These are phyloP conservation scores for Pagrus major DNA, from an alignment of 2,113 vertebrate species.

Conservation along the genomic window DNA sequence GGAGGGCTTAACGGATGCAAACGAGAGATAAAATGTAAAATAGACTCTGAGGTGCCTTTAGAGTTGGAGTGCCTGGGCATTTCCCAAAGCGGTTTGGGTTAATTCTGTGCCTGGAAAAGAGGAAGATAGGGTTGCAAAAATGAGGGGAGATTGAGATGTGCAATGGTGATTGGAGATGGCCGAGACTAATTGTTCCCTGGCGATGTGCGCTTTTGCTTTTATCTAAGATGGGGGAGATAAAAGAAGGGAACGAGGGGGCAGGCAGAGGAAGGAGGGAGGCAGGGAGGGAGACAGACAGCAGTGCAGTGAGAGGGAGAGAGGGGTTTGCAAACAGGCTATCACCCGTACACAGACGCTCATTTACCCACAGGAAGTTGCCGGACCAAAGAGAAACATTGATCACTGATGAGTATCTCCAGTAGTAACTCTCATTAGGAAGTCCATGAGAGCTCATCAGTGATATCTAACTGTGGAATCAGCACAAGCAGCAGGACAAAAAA, in stretches of 20 bases:
- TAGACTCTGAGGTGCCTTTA: constrained; percentile 42
- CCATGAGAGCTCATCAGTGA: constrained; percentile 54
- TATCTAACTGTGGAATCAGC: constrained; percentile 59
- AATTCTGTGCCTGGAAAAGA: constrained; percentile 50
- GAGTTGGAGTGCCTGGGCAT: constrained; percentile 30
- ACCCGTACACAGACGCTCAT: neutral
- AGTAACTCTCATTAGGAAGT: constrained; percentile 60
- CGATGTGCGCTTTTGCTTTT: constrained; percentile 86
- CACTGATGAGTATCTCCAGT: constrained; percentile 66
- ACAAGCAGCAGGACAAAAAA: constrained; percentile 8
- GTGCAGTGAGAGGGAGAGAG: neutral
- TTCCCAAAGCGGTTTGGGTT: constrained; percentile 54
- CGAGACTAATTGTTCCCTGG: constrained; percentile 87
- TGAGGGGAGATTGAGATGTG: constrained; percentile 59
- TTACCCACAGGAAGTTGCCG: constrained; percentile 40
- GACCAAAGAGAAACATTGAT: constrained; percentile 65
- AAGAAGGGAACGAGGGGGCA: constrained; percentile 25
- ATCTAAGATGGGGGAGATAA: constrained; percentile 79
- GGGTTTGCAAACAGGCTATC: constrained; percentile 31
- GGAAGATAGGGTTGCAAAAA: constrained; percentile 61
- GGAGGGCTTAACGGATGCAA: constrained; percentile 47
- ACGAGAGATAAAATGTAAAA: constrained; percentile 56
- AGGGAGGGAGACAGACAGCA: neutral
- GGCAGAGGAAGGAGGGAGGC: neutral
- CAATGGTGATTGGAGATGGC: constrained; percentile 66